Conservation (phyloP, 2,888 invertebrate species). For the Tuta absoluta region DNA sequence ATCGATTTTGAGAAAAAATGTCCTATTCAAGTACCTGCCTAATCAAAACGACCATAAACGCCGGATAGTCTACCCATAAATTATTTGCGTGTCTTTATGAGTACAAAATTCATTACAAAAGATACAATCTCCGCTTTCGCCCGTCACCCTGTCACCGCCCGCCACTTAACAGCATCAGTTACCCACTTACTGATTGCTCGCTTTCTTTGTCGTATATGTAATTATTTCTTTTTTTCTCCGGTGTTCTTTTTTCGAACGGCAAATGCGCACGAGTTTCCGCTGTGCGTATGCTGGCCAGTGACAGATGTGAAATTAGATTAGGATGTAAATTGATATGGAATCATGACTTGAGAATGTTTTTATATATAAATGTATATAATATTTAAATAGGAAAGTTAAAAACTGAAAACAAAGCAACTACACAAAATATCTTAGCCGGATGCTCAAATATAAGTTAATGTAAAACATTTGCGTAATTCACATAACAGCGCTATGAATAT, state of each 20-base stretch:
- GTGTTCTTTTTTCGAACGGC: constrained; percentile 14
- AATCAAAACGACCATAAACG: too few relatives aligned
- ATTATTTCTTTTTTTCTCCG: constrained; percentile 44
- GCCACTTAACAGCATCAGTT: constrained; percentile 47
- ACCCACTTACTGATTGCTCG: constrained; percentile 55
- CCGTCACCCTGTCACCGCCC: constrained; percentile 32
- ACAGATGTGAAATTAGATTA: constrained; percentile 27
- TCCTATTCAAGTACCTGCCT: too few relatives aligned
- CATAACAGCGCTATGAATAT: background rate
- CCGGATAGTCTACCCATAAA: too few relatives aligned
- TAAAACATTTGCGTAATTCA: too few relatives aligned
- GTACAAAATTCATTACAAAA: background rate
- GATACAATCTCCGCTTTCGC: constrained; percentile 31
- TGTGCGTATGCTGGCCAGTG: constrained; percentile 15
- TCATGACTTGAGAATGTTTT: too few relatives aligned
- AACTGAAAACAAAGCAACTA: too few relatives aligned
- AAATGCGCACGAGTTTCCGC: constrained; percentile 25
- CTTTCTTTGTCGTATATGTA: constrained; percentile 59
- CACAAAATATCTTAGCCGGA: too few relatives aligned
- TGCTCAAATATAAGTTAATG: too few relatives aligned
- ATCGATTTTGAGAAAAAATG: too few relatives aligned
- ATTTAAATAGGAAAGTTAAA: too few relatives aligned
- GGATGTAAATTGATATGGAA: constrained; percentile 1
- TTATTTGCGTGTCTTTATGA: background rate
- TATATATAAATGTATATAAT: too few relatives aligned